These are phyloP conservation scores for Diachasma alloeum DNA, from an alignment of 1,140 invertebrate genomes.

Conservation along the genomic window DNA sequence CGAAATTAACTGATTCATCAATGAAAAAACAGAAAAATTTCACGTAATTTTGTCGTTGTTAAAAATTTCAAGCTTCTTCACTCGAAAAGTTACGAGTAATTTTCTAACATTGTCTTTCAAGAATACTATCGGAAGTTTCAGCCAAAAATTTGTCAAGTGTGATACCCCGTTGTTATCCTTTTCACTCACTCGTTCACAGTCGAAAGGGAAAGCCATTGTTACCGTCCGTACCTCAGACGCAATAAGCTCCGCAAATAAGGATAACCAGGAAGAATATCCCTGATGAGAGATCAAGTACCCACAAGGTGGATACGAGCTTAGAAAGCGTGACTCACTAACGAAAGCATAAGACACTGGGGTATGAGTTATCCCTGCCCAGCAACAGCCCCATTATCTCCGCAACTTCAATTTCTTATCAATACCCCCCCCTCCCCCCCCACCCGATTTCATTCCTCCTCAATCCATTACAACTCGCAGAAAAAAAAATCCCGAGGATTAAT, in stretches of 20 bases:
- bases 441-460: not conserved
- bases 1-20: too few relatives aligned
- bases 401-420: conserved; percentile 32
- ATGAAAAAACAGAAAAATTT: too few relatives aligned
- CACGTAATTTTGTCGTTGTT: too few relatives aligned
- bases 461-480: not conserved
- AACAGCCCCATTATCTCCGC: conserved; percentile 26
- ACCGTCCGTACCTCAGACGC: not conserved
- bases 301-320: conserved; percentile 31
- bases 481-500: conserved; percentile 9
- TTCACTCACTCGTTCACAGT: not conserved
- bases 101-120: too few relatives aligned
- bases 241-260: not conserved
- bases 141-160: not conserved
- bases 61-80: too few relatives aligned
- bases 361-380: conserved; percentile 23
- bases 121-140: too few relatives aligned
- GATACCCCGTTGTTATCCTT: too few relatives aligned
- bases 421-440: too few relatives aligned
- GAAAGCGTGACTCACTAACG: conserved; percentile 46
- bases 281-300: conserved; percentile 1
- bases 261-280: not conserved
- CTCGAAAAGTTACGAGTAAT: too few relatives aligned
- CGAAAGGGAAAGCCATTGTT: not conserved
- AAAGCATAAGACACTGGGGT: not conserved